Base-by-base conservation (phyloP, 1,140 invertebrate species). In the Drosophila grimshawi region DNA sequence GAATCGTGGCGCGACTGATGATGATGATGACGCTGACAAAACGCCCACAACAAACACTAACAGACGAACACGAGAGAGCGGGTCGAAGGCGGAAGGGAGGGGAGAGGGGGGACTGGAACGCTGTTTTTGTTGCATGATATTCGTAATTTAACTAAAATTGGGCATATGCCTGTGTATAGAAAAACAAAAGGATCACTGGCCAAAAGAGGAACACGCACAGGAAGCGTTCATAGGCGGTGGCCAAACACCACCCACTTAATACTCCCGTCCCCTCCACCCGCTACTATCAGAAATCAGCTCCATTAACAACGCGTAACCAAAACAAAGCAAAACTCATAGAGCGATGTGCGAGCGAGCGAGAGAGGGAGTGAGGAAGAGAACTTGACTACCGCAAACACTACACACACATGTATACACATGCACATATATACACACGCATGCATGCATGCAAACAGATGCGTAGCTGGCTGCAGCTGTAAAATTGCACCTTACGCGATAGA, bases 131-230 rank as follows among this genome's bases (percentile, higher is more conserved):
- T 65, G 39, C 45, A 41, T 56, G 62, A 32, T 43, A 65, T 65
- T 65, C 52, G 29, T n/a, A 53, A 43, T 43, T 51, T 65, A 35
- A 57, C 35, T 49, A 43, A 72, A 65, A 74, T 74, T 73, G 46
- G 46, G 62, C 71, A 69, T 75, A 75, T 63, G 65, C 30, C 6
- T 35, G 32, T 27, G 43, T 60, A 48, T 67, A 62, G 69, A 37
- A 68, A 33, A 71, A 79, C 77, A 89, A 89, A 60, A 88, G 85
- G 85, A 88, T 89, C 85, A 78, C 27, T 78, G 68, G 60, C 49
- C 49, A 72, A 53, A 59, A 53, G 57, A 67, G 62, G 60, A 85
- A 90, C 81, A 89, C 85, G 80, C 86, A 90, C 78, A 74, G 64
- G 78, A 81, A 76, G 62, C 65, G 48, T 59, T 73, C 67, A 74